Evolutionary conservation across 2,797 vertebrate genomes (phyloP).

Genomic region (Acrossocheilus fasciatus): DNA sequence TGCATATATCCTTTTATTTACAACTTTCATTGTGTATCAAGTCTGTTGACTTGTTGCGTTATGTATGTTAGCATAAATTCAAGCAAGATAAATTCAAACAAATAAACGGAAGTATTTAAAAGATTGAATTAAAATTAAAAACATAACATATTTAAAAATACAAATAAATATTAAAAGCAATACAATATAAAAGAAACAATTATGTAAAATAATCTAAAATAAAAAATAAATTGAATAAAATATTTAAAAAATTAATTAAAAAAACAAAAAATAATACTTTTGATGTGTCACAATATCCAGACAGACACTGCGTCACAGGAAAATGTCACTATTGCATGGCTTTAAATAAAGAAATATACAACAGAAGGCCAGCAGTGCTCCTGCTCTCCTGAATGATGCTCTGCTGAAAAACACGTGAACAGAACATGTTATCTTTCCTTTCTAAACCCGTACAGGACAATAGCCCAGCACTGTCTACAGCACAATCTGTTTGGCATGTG

Average conservation of each 20-base stretch:
- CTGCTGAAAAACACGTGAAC: neutral
- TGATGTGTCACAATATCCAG: neutral
- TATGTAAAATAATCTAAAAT: too few species aligned
- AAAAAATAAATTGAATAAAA: too few species aligned
- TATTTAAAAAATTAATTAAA: too few species aligned
- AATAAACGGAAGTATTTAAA: neutral
- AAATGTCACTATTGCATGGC: neutral
- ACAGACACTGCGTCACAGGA: too few species aligned
- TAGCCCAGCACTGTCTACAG: neutral
- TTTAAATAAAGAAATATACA: neutral
- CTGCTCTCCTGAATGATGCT: conserved; percentile 15
- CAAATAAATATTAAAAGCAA: too few species aligned
- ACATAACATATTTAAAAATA: too few species aligned
- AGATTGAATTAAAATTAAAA: too few species aligned
- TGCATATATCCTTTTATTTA: neutral
- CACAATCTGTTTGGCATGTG: neutral
- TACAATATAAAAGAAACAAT: too few species aligned
- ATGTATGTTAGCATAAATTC: neutral
- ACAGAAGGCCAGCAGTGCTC: neutral
- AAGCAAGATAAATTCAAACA: neutral
- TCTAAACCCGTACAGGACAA: neutral
- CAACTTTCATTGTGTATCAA: neutral
- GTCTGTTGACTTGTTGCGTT: neutral
- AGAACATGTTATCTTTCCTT: conserved; percentile 16
- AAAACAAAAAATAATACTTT: too few species aligned